phyloP scores from a whole-genome alignment of 2,113 vertebrate species.

The Ellobius talpinus region DNA sequence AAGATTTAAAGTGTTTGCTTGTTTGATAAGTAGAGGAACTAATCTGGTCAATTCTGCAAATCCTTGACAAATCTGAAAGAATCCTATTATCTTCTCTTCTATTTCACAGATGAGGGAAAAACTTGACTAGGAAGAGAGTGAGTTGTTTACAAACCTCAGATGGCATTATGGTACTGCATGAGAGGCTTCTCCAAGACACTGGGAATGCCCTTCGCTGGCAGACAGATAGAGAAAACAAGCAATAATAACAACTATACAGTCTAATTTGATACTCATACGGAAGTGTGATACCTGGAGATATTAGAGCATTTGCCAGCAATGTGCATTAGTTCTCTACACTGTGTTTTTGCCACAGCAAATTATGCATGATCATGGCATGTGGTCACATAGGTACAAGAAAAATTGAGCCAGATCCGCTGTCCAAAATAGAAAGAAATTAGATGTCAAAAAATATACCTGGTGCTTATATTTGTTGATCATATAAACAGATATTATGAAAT shows the following conservation, averaged over 20 bases:
- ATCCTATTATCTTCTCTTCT: neutral
- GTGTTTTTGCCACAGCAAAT: too few species aligned
- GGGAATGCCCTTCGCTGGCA: neutral
- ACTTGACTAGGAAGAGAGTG: neutral
- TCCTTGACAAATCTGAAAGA: conserved; percentile 14
- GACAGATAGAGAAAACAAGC: neutral
- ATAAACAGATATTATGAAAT: too few species aligned
- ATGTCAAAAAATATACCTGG: neutral
- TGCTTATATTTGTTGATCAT: neutral
- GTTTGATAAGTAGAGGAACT: neutral
- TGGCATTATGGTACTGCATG: neutral
- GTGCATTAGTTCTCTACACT: neutral
- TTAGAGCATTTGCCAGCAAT: too few species aligned
- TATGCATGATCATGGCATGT: neutral
- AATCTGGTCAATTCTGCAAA: neutral
- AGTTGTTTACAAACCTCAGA: neutral
- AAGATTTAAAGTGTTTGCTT: conserved; percentile 8
- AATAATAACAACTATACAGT: neutral
- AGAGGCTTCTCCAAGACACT: neutral
- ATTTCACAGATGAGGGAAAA: conserved; percentile 12
- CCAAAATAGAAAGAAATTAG: conserved; percentile 12
- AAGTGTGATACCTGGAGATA: neutral
- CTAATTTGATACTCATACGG: neutral
- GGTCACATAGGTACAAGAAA: neutral
- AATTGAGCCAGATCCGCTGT: neutral